phyloP scores from a whole-genome alignment of 1,140 invertebrate genomes.

The Dreissena rostriformis region DNA sequence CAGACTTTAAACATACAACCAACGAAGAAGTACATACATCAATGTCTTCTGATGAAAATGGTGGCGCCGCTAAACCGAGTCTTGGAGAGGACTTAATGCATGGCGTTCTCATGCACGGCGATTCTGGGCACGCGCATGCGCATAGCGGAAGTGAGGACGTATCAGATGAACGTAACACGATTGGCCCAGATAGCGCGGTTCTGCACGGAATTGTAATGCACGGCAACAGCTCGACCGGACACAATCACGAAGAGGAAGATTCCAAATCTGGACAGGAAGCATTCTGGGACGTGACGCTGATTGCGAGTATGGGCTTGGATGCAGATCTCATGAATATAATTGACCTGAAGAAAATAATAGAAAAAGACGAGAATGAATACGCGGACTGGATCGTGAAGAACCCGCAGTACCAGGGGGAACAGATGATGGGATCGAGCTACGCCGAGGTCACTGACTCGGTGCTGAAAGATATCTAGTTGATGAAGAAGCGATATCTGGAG shows the following conservation, averaged over 20 bases:
- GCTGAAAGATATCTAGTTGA: slow-evolving; percentile 58
- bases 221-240: slow-evolving; percentile 42
- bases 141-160: slow-evolving; percentile 6
- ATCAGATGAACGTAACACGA: not conserved
- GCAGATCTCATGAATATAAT: slow-evolving; percentile 63
- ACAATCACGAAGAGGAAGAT: slow-evolving; percentile 60
- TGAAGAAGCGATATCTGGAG: slow-evolving; percentile 60
- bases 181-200: slow-evolving; percentile 37
- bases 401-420: slow-evolving; percentile 26
- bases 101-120: slow-evolving; percentile 59
- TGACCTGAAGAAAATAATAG: slow-evolving; percentile 53
- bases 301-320: slow-evolving; percentile 39
- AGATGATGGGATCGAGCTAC: slow-evolving; percentile 41
- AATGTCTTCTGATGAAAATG: not conserved
- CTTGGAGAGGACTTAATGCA: slow-evolving; percentile 55
- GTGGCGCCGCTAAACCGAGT: slow-evolving; percentile 9
- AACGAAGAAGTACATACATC: slow-evolving; percentile 6
- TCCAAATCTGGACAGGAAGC: slow-evolving; percentile 2
- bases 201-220: slow-evolving; percentile 65
- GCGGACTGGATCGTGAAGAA: slow-evolving; percentile 57
- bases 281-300: slow-evolving; percentile 40
- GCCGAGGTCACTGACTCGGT: slow-evolving; percentile 58
- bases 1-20: slow-evolving; percentile 43
- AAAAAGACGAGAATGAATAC: slow-evolving; percentile 63
- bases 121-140: slow-evolving; percentile 32